phyloP scores from a whole-genome alignment of 2,888 invertebrate species.

The Drosophila nr. perissopoda region DNA sequence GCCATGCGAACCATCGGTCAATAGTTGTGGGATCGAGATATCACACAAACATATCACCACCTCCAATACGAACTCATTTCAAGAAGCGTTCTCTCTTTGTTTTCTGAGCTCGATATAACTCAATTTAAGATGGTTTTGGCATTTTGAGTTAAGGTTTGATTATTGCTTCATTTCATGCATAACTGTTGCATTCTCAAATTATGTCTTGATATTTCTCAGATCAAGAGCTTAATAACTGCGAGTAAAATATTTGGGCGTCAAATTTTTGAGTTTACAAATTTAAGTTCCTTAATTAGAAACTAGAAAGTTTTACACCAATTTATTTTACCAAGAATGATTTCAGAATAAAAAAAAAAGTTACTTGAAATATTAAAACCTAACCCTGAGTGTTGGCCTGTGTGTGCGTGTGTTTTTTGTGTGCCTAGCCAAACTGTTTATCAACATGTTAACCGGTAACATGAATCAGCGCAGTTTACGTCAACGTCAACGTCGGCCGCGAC shows the following conservation, averaged over 20 bases:
- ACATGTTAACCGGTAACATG: conserved; percentile 16
- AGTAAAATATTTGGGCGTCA: not conserved
- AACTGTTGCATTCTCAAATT: no score
- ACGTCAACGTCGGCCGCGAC: conserved; percentile 4
- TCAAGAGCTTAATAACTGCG: not conserved
- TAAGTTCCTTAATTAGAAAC: not conserved
- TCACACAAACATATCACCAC: not conserved
- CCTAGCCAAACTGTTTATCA: conserved; percentile 11
- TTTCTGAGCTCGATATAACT: not conserved
- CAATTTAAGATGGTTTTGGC: not conserved
- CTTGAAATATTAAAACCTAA: not conserved
- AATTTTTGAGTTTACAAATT: not conserved
- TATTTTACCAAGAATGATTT: not conserved
- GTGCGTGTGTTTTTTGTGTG: not conserved
- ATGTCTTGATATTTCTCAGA: not conserved
- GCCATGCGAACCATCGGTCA: not conserved
- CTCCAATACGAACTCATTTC: not conserved
- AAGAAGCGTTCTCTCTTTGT: not conserved
- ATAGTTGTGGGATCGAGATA: not conserved
- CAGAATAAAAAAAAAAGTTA: not conserved
- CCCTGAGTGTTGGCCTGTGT: not conserved
- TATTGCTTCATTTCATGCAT: not conserved
- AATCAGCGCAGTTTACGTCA: conserved; percentile 25
- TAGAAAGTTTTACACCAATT: not conserved
- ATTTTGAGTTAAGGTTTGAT: not conserved